A percentile compares a stretch with the other conserved stretches of the same genome.
phyloP scores from a whole-genome alignment of 2,888 invertebrate species.

The Agrochola lychnidis region DNA sequence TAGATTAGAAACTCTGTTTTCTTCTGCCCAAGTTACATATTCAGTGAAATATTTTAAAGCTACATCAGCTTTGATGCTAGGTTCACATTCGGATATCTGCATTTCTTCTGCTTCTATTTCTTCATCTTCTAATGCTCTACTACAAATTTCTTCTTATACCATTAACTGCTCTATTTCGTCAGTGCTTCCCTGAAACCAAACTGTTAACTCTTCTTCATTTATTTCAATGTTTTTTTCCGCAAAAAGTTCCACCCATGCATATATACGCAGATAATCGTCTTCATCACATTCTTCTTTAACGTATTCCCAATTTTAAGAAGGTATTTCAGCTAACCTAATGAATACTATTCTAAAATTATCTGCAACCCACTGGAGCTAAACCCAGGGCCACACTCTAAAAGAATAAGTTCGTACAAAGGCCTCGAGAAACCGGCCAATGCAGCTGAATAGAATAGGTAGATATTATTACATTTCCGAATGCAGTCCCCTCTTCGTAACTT shows the following conservation, averaged over 20 bases:
- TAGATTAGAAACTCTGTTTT: not conserved
- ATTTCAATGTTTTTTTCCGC: too few species aligned
- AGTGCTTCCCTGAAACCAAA: too few species aligned
- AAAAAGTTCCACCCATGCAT: too few species aligned
- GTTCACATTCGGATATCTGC: not conserved
- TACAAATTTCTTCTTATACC: too few species aligned
- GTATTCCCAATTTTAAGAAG: too few species aligned
- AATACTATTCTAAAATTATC: not conserved
- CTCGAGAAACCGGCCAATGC: not conserved
- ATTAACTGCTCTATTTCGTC: too few species aligned
- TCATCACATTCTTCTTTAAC: too few species aligned
- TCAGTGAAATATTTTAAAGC: not conserved
- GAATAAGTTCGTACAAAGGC: not conserved
- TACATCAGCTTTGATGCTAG: not conserved
- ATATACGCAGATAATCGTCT: too few species aligned
- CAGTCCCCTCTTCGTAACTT: slow-evolving; percentile 27
- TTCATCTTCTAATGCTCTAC: not conserved
- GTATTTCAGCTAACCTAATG: not conserved
- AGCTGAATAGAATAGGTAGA: slow-evolving; percentile 3
- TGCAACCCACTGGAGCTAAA: not conserved
- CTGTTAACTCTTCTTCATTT: too few species aligned
- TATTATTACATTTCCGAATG: slow-evolving; percentile 26
- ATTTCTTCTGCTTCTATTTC: not conserved
- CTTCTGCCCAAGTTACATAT: not conserved
- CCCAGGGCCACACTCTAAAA: not conserved